Conservation (phyloP, 2,888 invertebrate species). For the Rugalucina vietnamica region DNA sequence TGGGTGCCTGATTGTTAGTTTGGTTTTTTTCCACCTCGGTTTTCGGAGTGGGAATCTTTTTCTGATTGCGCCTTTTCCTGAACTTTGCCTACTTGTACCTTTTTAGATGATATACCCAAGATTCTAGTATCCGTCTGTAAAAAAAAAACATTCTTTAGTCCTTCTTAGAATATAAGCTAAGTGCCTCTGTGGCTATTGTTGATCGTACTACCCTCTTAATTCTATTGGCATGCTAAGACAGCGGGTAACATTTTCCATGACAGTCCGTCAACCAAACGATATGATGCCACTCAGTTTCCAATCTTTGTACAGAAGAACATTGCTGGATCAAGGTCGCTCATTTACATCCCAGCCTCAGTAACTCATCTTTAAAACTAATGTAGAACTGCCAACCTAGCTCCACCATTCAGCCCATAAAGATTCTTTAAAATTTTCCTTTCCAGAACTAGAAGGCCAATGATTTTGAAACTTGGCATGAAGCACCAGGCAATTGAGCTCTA, state of each 20-base stretch:
- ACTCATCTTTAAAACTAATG: no score
- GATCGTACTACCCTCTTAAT: conserved; percentile 50
- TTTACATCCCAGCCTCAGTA: conserved; percentile 49
- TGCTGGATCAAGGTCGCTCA: conserved; percentile 59
- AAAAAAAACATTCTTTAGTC: conserved; percentile 24
- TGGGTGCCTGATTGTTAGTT: no score
- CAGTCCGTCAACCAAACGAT: conserved; percentile 46
- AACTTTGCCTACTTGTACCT: no score
- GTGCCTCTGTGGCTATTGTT: conserved; percentile 50
- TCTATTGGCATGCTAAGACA: conserved; percentile 47
- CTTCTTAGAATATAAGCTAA: conserved; percentile 30
- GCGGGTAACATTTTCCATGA: conserved; percentile 42
- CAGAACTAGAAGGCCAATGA: no score
- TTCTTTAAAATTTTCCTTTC: no score
- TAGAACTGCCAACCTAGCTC: conserved; percentile 62
- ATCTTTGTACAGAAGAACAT: no score
- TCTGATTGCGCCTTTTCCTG: no score
- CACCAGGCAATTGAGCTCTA: no score
- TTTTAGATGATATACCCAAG: background rate
- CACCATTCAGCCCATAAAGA: conserved; percentile 63
- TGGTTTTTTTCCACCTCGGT: no score
- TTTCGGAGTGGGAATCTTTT: no score
- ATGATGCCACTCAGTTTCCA: conserved; percentile 25
- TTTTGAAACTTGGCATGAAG: no score
- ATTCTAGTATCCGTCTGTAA: conserved; percentile 36